Base-by-base conservation (phyloP, 2,797 vertebrate genomes). In the Xenops minutus region DNA sequence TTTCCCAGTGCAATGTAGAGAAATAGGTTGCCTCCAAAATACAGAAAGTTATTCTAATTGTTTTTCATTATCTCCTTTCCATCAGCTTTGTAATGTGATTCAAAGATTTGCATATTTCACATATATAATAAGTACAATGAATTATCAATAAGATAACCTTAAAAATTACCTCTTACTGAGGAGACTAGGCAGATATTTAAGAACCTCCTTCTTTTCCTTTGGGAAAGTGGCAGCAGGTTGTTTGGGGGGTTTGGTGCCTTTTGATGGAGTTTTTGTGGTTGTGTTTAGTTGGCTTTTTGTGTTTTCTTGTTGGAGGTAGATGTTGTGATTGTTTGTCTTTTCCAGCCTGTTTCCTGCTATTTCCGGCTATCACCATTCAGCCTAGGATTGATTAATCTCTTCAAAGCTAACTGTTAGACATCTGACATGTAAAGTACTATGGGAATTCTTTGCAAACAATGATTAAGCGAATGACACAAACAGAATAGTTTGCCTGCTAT, bases 1-100 rank as follows among this genome's bases (percentile, higher is more conserved):
- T 93, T 92, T 91, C 54, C 49, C 68, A 77, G 49, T 1, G 2
- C 27, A 44, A 22, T 4, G 3, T 12, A 66, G 71, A 55, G 49
- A 92, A 93, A 61, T 14, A 94, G 27, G 32, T 66, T 66, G 14
- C 49, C 58, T 88, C 64, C 21, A 68, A 89, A 83, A 68, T n/a
- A 49, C 10, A 37, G 61, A n/a, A 69, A 56, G 5, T 44, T 84
- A 55, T 63, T 82, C 12, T 67, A 46, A 58, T 36, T 36, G 4
- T 1, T 58, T 91, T 82, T 88, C 63, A 8, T 43, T 18, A 51
- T 83, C 5, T 85, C 8, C 22, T 73, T 89, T 71, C 52, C 52
- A 29, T 7, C 85, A 67, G 34, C 3, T 43, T 69, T 79, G 20
- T 46, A 12, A 32, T 34, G 23, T 29, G 54, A 46, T 49, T 76